These are phyloP conservation scores for Tetragonula carbonaria DNA, from an alignment of 2,888 invertebrate species.

Conservation along the genomic window DNA sequence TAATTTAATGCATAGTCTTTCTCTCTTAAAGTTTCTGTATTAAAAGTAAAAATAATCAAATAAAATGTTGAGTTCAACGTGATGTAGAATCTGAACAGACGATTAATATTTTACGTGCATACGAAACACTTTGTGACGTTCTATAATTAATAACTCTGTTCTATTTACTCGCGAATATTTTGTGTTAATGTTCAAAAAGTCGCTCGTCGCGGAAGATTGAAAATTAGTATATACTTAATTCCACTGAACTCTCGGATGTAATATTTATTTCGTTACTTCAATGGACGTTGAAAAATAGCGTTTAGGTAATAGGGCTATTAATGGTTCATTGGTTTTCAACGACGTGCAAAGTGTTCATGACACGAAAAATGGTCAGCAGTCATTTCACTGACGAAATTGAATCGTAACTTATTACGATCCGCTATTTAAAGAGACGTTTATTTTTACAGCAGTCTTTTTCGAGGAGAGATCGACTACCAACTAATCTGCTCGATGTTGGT, in stretches of 20 bases:
- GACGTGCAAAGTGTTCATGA: constrained; percentile 23
- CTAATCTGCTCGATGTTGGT: constrained; percentile 51
- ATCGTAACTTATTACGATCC: constrained; percentile 25
- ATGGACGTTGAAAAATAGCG: not conserved
- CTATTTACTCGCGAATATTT: too few relatives aligned
- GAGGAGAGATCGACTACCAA: constrained; percentile 33
- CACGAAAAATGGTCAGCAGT: constrained; percentile 36
- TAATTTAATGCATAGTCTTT: too few relatives aligned
- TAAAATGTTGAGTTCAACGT: too few relatives aligned
- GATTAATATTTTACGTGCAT: too few relatives aligned
- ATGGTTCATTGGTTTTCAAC: not conserved
- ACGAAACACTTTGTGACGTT: not conserved
- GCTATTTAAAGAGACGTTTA: constrained; percentile 48
- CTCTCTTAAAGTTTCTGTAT: too few relatives aligned
- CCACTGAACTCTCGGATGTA: not conserved
- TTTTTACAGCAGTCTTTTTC: constrained; percentile 43
- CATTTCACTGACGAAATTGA: constrained; percentile 42
- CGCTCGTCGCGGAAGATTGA: not conserved
- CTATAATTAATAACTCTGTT: not conserved
- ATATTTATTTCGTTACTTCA: not conserved
- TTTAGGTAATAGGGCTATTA: not conserved
- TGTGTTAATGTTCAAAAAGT: too few relatives aligned
- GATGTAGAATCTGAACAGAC: too few relatives aligned
- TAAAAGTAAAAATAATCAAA: too few relatives aligned
- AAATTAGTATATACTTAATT: not conserved